phyloP scores from a whole-genome alignment of 2,113 vertebrate genomes.

The Tapirus terrestris region DNA sequence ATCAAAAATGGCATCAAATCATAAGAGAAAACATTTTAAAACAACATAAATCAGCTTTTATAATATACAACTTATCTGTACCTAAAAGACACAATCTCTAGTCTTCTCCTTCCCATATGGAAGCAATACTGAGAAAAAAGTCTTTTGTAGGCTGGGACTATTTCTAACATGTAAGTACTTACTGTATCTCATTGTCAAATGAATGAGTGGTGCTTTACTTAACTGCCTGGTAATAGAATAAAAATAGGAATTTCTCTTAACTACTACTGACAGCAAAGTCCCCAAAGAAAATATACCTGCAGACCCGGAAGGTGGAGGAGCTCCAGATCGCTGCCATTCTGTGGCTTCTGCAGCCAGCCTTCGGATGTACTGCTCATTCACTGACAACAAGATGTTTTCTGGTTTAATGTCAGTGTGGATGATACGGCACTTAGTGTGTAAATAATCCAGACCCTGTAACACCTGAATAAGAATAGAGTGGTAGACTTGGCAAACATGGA shows the following conservation, averaged over 20 bases:
- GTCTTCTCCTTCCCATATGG: neutral
- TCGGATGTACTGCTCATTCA: slow-evolving; percentile 95
- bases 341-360: slow-evolving; percentile 97
- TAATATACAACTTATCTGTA: neutral
- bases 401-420: slow-evolving; percentile 99
- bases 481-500: slow-evolving; percentile 1
- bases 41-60: neutral
- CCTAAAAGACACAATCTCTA: neutral
- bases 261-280: neutral
- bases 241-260: slow-evolving; percentile 8
- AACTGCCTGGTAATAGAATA: neutral
- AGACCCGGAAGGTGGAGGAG: slow-evolving; percentile 96
- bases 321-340: slow-evolving; percentile 96
- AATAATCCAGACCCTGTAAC: slow-evolving; percentile 96
- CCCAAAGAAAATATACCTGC: slow-evolving; percentile 88
- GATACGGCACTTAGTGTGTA: slow-evolving; percentile 97
- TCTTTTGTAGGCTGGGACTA: neutral
- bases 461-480: slow-evolving; percentile 86
- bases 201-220: neutral
- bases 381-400: slow-evolving; percentile 96
- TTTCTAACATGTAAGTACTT: neutral
- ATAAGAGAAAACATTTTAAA: slow-evolving; percentile 17
- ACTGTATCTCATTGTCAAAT: neutral
- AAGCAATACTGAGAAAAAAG: neutral
- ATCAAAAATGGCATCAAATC: neutral